These are phyloP conservation scores for Capitella teleta DNA, from an alignment of 1,140 invertebrate species.

Conservation along the genomic window DNA sequence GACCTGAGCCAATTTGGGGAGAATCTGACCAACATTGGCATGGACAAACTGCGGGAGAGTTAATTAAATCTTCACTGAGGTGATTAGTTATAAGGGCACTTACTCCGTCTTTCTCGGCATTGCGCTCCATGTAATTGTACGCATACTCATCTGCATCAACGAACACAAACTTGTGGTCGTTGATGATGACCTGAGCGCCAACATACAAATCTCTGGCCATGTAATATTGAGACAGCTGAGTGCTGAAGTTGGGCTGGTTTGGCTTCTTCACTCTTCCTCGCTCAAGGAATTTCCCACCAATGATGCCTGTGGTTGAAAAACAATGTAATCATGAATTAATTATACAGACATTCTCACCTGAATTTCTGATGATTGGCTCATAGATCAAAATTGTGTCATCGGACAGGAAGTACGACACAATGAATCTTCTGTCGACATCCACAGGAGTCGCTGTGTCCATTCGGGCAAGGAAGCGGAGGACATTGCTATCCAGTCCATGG, in stretches of 20 bases:
- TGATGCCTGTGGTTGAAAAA: constrained; percentile 38
- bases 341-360: constrained; percentile 42
- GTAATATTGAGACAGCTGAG: constrained; percentile 58
- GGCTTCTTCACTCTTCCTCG: constrained; percentile 59
- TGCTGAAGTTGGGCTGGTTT: constrained; percentile 48
- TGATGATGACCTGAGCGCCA: constrained; percentile 61
- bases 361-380: constrained; percentile 61
- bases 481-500: constrained; percentile 59
- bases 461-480: constrained; percentile 65
- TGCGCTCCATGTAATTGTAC: constrained; percentile 73
- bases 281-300: constrained; percentile 57
- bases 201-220: constrained; percentile 66
- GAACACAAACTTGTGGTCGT: constrained; percentile 64
- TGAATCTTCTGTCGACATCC: constrained; percentile 59
- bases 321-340: not conserved
- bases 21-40: constrained; percentile 25
- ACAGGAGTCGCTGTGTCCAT: constrained; percentile 57
- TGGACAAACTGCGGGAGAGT: constrained; percentile 24
- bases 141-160: constrained; percentile 74
- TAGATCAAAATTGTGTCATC: constrained; percentile 75
- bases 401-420: constrained; percentile 67
- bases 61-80: too few species aligned
- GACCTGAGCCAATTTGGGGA: constrained; percentile 17
- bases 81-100: not conserved
- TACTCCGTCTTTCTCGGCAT: constrained; percentile 53